Evolutionary conservation across 2,113 vertebrate species (phyloP), one percentile per base, ranked within the genome.

Genomic region (Mystacornis crossleyi): DNA sequence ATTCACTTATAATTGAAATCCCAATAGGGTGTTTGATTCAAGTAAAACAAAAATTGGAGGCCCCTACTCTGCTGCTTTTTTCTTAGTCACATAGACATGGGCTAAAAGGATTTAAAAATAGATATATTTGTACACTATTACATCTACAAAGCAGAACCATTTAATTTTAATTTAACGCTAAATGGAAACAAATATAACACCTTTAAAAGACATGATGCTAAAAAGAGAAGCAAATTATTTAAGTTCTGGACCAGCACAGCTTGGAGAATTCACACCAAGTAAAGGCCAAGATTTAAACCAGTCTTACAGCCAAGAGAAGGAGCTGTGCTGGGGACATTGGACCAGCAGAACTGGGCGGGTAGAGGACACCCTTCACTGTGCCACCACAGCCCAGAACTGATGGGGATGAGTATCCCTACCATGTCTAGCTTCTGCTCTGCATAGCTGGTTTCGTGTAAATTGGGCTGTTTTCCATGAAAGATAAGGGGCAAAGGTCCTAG

Each of bases 161-260:
- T 97, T 86, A 47, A 92, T 93, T 90, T 95, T 86, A 89, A 91
- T 96, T 82, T 85, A 89, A 75, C 0, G 1, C 86, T 88, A 92
- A 97, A 94, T 60, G 81, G 92, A 96, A 95, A 95, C 81, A 94
- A 96, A 93, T 72, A 61, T 38, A 86, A 71, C 89, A 95, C 74
- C 86, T 96, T 92, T 72, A 67, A 89, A 96, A 96, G 77, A 47
- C 84, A 67, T 0, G 13, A 82, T 29, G 47, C 85, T 92, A 94
- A 96, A 95, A 92, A 85, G 73, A 93, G 84, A 94, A 95, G 74
- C 20, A 54, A 86, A 92, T 95, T 83, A 88, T 71, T 96, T 81
- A 95, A 84, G 75, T 50, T 89, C 80, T 90, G 86, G 77, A 92
- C 82, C 50, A 45, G 79, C 4, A 4, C 90, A 40, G 86, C 86